A percentile compares a stretch with the other conserved stretches of the same genome.
Conservation (phyloP, 2,113 vertebrate species). For the Podarcis cretensis region DNA sequence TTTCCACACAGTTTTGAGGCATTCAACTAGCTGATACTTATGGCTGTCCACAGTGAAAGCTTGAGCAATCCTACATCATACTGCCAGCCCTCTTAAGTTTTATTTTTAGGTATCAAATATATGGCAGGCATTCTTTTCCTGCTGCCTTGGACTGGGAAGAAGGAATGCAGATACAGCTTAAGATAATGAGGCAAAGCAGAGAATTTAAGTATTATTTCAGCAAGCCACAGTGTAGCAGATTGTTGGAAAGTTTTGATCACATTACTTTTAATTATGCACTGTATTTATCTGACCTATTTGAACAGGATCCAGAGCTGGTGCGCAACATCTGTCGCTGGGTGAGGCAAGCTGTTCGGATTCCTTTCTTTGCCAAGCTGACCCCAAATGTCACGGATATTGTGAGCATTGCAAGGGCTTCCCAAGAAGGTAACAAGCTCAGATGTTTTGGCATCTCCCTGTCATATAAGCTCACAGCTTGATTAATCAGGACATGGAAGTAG, state of each 20-base stretch:
- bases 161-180: constrained; percentile 10
- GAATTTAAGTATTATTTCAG: constrained; percentile 52
- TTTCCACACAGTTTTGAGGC: background rate
- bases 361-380: constrained; percentile 98
- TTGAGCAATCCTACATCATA: background rate
- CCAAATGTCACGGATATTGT: constrained; percentile 93
- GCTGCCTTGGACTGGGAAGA: background rate
- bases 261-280: constrained; percentile 78
- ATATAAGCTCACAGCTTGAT: constrained; percentile 13
- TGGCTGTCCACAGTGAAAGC: background rate
- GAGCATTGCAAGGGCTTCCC: constrained; percentile 87
- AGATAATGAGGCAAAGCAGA: constrained; percentile 55
- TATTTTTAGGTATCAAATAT: background rate
- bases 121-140: background rate
- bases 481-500: background rate
- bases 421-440: constrained; percentile 82
- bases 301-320: constrained; percentile 90
- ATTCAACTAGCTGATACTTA: background rate
- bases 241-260: constrained; percentile 68
- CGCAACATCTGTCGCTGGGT: constrained; percentile 97
- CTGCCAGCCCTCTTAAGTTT: background rate
- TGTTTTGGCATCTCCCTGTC: constrained; percentile 10
- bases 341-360: constrained; percentile 86
- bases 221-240: constrained; percentile 48
- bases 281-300: constrained; percentile 81